A percentile compares a stretch with the other conserved stretches of the same genome.
These are phyloP conservation scores for Dendrophyllia cribrosa DNA, from an alignment of 64 coral and sea anemone genomes.

Conservation along the genomic window DNA sequence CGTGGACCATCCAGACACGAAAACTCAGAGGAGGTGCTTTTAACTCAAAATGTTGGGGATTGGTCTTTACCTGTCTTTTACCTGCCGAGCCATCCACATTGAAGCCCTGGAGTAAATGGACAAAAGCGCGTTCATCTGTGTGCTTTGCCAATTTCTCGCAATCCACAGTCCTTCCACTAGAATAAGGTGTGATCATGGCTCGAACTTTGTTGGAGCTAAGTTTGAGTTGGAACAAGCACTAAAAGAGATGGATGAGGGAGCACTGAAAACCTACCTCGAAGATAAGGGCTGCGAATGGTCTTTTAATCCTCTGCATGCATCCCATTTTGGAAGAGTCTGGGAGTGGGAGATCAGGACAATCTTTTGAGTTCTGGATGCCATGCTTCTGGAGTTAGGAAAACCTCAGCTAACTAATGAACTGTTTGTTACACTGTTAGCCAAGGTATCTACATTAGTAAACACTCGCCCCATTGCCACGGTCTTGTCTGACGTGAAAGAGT, in stretches of 20 bases:
- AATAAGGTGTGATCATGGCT: slow-evolving; percentile 19
- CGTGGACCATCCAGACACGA: not conserved
- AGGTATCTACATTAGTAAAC: too few species aligned
- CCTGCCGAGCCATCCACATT: slow-evolving; percentile 13
- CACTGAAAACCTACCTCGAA: not conserved
- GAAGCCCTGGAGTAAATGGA: slow-evolving; percentile 26
- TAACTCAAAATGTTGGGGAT: slow-evolving; percentile 30
- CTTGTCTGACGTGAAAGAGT: slow-evolving; percentile 23
- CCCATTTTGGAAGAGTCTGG: slow-evolving; percentile 10
- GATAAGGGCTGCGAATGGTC: slow-evolving; percentile 37
- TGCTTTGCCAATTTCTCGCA: not conserved
- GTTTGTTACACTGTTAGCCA: too few species aligned
- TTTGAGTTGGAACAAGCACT: not conserved
- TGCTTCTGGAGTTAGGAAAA: not conserved
- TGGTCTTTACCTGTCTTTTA: slow-evolving; percentile 22
- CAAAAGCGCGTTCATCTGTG: slow-evolving; percentile 12
- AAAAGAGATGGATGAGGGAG: not conserved
- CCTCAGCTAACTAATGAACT: too few species aligned
- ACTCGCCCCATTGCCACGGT: slow-evolving; percentile 10
- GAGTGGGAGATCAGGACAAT: not conserved
- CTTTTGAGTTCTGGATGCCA: not conserved
- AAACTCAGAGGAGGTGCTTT: not conserved
- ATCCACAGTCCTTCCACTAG: not conserved
- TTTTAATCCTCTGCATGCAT: slow-evolving; percentile 36
- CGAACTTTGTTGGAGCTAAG: slow-evolving; percentile 35